Evolutionary conservation across 2,113 vertebrate genomes (phyloP).

Genomic region (Tonatia bakeri): DNA sequence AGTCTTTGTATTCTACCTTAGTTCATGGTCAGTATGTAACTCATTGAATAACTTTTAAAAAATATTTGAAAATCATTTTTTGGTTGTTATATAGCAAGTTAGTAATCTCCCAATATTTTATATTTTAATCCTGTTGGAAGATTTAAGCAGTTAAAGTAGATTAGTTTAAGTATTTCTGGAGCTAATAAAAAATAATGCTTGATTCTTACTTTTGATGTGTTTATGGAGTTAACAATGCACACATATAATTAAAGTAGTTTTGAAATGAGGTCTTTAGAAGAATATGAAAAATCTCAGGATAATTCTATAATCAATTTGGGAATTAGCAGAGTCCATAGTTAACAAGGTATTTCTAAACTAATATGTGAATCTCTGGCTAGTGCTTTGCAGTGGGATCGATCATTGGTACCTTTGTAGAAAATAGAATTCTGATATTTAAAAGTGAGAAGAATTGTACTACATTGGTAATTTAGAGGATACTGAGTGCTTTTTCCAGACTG

Average conservation of each 20-base stretch:
- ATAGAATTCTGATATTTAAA: neutral
- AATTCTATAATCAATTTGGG: slow-evolving; percentile 58
- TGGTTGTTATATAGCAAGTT: neutral
- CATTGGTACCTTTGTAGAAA: slow-evolving; percentile 31
- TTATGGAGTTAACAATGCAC: neutral
- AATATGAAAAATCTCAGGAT: neutral
- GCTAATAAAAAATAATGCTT: neutral
- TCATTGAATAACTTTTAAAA: neutral
- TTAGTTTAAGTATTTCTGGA: neutral
- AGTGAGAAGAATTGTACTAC: neutral
- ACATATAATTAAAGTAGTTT: neutral
- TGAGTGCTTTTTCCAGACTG: neutral
- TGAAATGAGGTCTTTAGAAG: neutral
- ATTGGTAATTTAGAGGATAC: neutral
- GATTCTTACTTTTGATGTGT: slow-evolving; percentile 1
- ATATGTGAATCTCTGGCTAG: neutral
- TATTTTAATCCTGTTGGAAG: neutral
- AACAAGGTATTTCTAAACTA: slow-evolving; percentile 57
- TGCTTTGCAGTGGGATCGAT: slow-evolving; percentile 21
- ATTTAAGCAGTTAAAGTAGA: neutral
- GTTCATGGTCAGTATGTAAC: neutral
- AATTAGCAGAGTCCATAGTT: slow-evolving; percentile 46
- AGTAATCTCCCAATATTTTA: neutral
- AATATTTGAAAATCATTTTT: neutral
- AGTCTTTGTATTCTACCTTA: neutral